Percentiles rank a stretch among this genome's conserved stretches.
Conservation (phyloP, 2,888 invertebrate genomes). For the Cataglyphis rosenhaueri region DNA sequence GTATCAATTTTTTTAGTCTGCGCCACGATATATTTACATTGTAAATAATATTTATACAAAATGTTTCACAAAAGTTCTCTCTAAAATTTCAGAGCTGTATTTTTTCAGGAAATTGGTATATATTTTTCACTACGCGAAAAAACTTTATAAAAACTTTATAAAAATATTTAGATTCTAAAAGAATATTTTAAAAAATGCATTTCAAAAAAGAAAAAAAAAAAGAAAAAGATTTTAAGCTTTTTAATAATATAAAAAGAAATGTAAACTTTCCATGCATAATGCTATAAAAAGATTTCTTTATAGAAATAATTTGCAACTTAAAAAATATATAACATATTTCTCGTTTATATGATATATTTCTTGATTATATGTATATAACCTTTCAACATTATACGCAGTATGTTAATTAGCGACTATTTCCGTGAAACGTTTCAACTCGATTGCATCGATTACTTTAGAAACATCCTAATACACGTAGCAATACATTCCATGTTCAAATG, state of each 20-base stretch:
- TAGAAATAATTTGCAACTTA: neutral
- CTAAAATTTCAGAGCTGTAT: neutral
- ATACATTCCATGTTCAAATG: conserved; percentile 3
- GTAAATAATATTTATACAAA: neutral
- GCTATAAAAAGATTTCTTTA: neutral
- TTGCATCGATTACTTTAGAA: conserved; percentile 17
- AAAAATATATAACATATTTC: neutral
- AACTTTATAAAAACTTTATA: neutral
- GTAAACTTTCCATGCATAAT: neutral
- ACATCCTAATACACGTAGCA: neutral
- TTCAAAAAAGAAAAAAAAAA: neutral
- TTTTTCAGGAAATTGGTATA: neutral
- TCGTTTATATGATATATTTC: neutral
- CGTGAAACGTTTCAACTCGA: neutral
- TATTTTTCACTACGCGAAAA: neutral
- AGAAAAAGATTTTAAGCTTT: neutral
- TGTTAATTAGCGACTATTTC: conserved; percentile 15
- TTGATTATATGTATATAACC: neutral
- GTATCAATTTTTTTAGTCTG: neutral
- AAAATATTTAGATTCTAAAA: conserved; percentile 4
- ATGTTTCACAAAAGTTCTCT: neutral
- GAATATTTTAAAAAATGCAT: neutral
- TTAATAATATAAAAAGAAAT: neutral
- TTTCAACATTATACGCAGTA: neutral
- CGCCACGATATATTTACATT: neutral